Conservation (phyloP, 2,888 invertebrate genomes). For the Uropetala carovei region DNA sequence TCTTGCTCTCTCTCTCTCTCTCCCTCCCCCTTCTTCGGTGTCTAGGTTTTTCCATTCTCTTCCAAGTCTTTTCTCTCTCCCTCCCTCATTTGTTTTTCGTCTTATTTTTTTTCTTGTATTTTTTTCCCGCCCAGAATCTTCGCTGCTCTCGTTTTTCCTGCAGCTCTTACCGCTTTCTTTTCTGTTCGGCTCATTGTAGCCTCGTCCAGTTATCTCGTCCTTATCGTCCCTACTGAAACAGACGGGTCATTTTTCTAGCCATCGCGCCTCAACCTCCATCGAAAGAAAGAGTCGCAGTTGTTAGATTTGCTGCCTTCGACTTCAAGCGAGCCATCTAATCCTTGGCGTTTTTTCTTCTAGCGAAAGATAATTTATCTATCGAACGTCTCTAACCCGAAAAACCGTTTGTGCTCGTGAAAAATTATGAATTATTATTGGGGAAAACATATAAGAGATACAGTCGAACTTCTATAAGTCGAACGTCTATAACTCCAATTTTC, state of each 20-base stretch:
- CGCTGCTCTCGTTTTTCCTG: neutral
- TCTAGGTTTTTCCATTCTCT: neutral
- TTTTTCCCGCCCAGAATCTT: neutral
- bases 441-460: no score
- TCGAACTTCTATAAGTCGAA: no score
- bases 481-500: no score
- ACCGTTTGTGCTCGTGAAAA: no score
- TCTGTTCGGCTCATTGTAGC: neutral
- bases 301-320: neutral
- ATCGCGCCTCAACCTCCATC: neutral
- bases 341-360: no score
- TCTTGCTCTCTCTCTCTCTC: neutral
- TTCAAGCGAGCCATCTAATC: neutral
- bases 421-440: no score
- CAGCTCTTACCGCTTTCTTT: neutral
- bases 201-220: neutral
- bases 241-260: neutral
- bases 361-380: no score
- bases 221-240: neutral
- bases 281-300: neutral
- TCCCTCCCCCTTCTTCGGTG: neutral
- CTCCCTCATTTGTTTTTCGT: conserved; percentile 8
- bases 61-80: neutral
- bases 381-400: no score
- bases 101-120: neutral